Evolutionary conservation across 2,797 vertebrate species (phyloP).

Genomic region (Poeciliopsis infans): DNA sequence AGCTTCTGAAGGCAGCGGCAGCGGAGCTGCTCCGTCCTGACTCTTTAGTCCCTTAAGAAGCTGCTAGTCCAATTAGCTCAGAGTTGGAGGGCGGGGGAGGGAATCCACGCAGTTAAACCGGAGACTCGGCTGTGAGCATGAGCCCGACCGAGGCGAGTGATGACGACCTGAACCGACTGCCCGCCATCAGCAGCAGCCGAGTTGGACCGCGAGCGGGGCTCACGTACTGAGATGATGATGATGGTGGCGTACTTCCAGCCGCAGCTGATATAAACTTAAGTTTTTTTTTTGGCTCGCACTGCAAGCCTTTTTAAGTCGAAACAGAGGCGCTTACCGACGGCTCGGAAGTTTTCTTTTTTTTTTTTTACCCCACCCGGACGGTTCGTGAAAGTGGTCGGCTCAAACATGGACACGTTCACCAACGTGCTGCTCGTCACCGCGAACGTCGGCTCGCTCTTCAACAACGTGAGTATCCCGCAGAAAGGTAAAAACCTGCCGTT

Average conservation of each 20-base stretch:
- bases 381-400: conserved; percentile 27
- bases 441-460: conserved; percentile 86
- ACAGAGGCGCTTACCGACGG: conserved; percentile 1
- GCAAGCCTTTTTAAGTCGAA: conserved; percentile 32
- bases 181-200: conserved; percentile 43
- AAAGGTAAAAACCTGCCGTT: neutral
- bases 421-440: conserved; percentile 85
- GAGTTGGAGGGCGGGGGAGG: conserved; percentile 24
- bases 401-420: conserved; percentile 78
- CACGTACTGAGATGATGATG: conserved; percentile 33
- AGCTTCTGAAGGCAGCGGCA: conserved; percentile 16
- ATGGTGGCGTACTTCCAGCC: conserved; percentile 17
- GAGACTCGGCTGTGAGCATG: conserved; percentile 41
- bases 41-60: conserved; percentile 68
- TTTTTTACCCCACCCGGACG: conserved; percentile 12
- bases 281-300: neutral
- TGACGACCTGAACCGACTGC: conserved; percentile 31
- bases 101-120: conserved; percentile 40
- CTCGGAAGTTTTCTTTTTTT: conserved; percentile 39
- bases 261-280: conserved; percentile 10
- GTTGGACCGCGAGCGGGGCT: conserved; percentile 34
- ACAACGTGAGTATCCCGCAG: conserved; percentile 79
- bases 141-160: conserved; percentile 21
- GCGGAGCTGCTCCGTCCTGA: conserved; percentile 43
- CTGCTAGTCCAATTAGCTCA: conserved; percentile 70